Evolutionary conservation across 2,797 vertebrate genomes (phyloP).

Genomic region (Sus cebifrons): DNA sequence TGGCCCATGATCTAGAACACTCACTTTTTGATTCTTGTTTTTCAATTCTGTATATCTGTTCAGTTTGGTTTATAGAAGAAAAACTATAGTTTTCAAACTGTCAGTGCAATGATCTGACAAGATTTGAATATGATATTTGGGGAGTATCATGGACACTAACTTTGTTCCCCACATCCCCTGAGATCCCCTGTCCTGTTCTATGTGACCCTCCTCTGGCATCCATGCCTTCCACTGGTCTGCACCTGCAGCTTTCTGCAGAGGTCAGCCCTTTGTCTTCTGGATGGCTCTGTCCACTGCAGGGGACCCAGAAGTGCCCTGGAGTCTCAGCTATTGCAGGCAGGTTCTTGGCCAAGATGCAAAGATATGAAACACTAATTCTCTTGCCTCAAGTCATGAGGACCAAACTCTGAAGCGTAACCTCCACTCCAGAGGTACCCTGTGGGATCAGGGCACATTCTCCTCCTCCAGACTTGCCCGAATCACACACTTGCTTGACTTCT

Average conservation of each 20-base stretch:
- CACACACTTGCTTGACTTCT: background rate
- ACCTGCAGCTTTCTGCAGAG: background rate
- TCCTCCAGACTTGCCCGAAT: background rate
- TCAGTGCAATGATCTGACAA: background rate
- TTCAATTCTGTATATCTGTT: background rate
- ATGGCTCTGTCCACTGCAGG: background rate
- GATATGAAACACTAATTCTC: background rate
- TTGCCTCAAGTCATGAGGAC: background rate
- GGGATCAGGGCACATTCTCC: background rate
- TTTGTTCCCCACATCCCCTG: background rate
- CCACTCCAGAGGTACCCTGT: background rate
- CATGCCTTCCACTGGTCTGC: background rate
- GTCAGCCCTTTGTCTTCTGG: background rate
- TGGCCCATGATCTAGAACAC: background rate
- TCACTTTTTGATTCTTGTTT: slow-evolving; percentile 35
- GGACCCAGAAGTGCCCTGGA: background rate
- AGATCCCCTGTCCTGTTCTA: background rate
- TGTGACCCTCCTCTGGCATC: background rate
- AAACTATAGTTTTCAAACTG: too few species aligned
- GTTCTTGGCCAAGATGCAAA: background rate
- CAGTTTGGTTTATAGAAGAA: slow-evolving; percentile 12
- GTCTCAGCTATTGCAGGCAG: background rate
- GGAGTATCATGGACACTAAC: background rate
- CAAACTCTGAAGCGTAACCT: background rate
- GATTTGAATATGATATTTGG: background rate